Base-by-base conservation (phyloP, 2,888 invertebrate species). In the Stratiomys singularior region DNA sequence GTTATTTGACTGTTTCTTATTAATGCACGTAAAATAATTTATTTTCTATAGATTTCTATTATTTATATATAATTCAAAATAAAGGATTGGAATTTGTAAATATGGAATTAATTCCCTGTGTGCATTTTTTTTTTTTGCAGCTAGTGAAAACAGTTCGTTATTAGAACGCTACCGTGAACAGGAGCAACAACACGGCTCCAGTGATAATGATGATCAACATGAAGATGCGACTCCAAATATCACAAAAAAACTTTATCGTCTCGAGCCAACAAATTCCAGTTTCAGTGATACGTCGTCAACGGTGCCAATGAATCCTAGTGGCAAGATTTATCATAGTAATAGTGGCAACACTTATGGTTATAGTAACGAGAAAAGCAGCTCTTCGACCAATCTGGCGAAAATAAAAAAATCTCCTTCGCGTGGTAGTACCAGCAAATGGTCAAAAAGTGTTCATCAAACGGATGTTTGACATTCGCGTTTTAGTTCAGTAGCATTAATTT, bases 261-360 rank as follows among this genome's bases (percentile, higher is more conserved):
- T 60, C 7, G 60, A 97, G 89, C 96, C 97, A 84, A 96, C 96
- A 88, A 95, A 95, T 87, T 94, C 94, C 64, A 95, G 95, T 85
- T 92, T 90, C 83, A 94, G 94, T 87, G 86, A 87, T 30, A 37
- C 77, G 44, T 15, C 72, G 52, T 56, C 66, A 71, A 71, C 21
- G 5, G 37, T 9, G 37, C 5, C 37, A 5, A 37, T 37, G 37
- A 37, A 37, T 37, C 46, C 67, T 47, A 52, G 58, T 67, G 71
- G 78, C 56, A 77, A 76, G 23, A 28, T 71, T 37, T 28, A 27
- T 37, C 25, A 52, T 15, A 44, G 44, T 64, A 64, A 28, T 30
- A 71, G 60, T 37, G 11, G 27, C 23, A 72, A 18, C 23, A 21
- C 37, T 13, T 37, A 52, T 15, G 25, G 44, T 64, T 56, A 28